A percentile compares a stretch with the other conserved stretches of the same genome.
Evolutionary conservation across 2,797 vertebrate genomes (phyloP).

Genomic region (Morelia viridis): DNA sequence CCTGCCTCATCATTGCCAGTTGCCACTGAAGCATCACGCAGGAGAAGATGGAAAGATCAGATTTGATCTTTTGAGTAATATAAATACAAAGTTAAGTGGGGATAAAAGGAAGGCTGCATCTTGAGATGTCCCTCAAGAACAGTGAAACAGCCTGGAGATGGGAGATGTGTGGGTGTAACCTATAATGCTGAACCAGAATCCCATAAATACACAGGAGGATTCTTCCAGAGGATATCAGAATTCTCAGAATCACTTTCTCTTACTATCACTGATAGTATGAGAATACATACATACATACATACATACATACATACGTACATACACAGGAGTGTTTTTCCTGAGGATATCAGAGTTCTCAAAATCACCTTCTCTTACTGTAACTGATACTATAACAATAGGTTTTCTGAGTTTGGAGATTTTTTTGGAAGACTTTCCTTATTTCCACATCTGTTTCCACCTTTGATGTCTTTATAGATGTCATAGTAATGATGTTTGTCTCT

Average conservation of each 20-base stretch:
- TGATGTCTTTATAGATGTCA: too few relatives aligned
- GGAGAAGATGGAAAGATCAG: not conserved
- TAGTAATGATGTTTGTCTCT: too few relatives aligned
- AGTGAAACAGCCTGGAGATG: not conserved
- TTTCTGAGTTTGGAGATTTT: too few relatives aligned
- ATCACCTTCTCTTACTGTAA: not conserved
- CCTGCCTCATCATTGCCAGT: not conserved
- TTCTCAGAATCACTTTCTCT: not conserved
- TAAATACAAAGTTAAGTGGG: not conserved
- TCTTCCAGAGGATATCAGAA: not conserved
- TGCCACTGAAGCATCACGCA: not conserved
- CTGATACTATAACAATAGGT: not conserved
- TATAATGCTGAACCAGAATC: not conserved
- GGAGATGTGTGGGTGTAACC: not conserved
- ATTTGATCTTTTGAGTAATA: too few relatives aligned
- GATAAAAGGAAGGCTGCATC: not conserved
- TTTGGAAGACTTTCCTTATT: too few relatives aligned
- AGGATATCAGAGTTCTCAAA: not conserved
- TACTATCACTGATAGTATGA: not conserved
- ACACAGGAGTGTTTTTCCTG: not conserved
- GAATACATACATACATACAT: not conserved
- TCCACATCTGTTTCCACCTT: too few relatives aligned
- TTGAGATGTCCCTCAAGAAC: not conserved
- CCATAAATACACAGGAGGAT: not conserved
- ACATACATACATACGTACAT: too few relatives aligned